phyloP scores from a whole-genome alignment of 2,113 vertebrate species.

The Silurus meridionalis region DNA sequence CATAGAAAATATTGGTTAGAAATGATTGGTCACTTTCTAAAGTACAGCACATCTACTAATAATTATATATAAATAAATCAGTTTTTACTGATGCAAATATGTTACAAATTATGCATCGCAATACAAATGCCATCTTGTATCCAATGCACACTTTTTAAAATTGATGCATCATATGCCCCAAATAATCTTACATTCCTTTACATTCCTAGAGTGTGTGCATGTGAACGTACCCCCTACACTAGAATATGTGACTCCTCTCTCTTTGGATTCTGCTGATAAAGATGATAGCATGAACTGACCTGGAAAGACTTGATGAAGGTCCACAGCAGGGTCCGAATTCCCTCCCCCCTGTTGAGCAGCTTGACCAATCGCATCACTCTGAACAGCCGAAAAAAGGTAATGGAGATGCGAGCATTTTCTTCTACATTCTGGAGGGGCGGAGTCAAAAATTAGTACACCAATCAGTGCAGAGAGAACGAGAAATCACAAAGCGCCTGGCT shows the following conservation, averaged over 20 bases:
- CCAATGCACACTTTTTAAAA: too few relatives aligned
- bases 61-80: too few relatives aligned
- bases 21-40: too few relatives aligned
- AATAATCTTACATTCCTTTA: too few relatives aligned
- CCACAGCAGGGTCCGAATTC: conserved; percentile 96
- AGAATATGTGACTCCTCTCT: neutral
- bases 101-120: too few relatives aligned
- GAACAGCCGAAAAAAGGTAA: conserved; percentile 99
- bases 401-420: conserved; percentile 97
- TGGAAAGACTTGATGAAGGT: conserved; percentile 99
- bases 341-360: conserved; percentile 96
- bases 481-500: conserved; percentile 59
- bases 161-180: too few relatives aligned
- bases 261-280: neutral
- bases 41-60: too few relatives aligned
- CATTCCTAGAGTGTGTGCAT: too few relatives aligned
- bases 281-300: conserved; percentile 64
- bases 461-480: neutral
- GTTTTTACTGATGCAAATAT: too few relatives aligned
- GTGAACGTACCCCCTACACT: too few relatives aligned
- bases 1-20: too few relatives aligned
- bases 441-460: conserved; percentile 68
- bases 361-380: conserved; percentile 98
- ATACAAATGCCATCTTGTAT: too few relatives aligned
- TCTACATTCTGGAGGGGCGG: conserved; percentile 88